Conservation (phyloP, 2,888 invertebrate species). For the Azorinus chamasolen region DNA sequence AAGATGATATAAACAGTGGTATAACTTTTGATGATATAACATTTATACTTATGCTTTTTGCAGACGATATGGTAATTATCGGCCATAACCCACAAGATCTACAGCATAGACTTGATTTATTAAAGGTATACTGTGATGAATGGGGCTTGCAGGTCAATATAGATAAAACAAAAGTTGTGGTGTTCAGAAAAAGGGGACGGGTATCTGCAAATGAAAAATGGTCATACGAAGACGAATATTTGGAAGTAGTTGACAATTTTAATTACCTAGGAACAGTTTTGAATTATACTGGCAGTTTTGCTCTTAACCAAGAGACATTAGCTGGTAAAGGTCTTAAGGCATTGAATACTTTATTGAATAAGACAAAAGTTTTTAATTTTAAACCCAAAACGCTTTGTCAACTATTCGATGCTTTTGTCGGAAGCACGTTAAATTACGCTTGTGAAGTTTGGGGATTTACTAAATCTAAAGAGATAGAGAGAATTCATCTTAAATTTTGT, state of each 20-base stretch:
- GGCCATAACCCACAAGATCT: too few species aligned
- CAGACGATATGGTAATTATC: constrained; percentile 26
- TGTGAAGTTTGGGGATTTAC: constrained; percentile 10
- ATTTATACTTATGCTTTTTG: constrained; percentile 6
- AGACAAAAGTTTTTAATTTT: constrained; percentile 6
- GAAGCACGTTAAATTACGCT: constrained; percentile 9
- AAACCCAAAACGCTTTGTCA: constrained; percentile 18
- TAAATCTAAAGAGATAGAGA: constrained; percentile 18
- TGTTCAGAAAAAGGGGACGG: constrained; percentile 7
- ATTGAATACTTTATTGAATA: constrained; percentile 9
- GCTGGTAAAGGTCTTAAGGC: constrained; percentile 23
- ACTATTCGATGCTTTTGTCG: constrained; percentile 35
- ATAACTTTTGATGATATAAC: constrained; percentile 4
- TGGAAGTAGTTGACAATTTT: constrained; percentile 30
- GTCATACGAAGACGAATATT: constrained; percentile 1
- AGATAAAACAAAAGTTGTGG: constrained; percentile 11
- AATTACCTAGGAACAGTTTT: constrained; percentile 29
- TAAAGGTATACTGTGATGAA: constrained; percentile 10
- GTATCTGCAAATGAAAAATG: constrained; percentile 14
- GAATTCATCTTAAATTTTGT: constrained; percentile 23
- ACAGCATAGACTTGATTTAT: not conserved
- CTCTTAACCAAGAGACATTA: too few species aligned
- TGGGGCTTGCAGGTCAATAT: constrained; percentile 6
- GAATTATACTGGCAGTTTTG: constrained; percentile 22
- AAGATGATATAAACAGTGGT: constrained; percentile 8